These are phyloP conservation scores for Chelonoidis abingdonii DNA, from an alignment of 2,113 vertebrate genomes.

Conservation along the genomic window DNA sequence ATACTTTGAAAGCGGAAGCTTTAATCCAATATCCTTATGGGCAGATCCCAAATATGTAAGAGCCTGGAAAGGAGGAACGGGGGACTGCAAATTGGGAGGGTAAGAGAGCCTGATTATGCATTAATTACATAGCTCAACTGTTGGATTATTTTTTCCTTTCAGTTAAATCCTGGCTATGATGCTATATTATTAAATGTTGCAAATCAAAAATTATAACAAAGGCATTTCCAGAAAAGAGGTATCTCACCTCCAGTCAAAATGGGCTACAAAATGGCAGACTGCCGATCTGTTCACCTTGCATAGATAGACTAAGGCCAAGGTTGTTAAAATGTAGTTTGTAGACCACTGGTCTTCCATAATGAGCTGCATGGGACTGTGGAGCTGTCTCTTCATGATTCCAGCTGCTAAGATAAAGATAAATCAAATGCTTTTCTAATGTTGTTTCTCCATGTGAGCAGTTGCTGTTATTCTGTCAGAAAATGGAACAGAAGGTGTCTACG, in stretches of 20 bases:
- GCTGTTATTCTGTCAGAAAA: neutral
- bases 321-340: neutral
- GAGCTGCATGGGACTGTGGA: neutral
- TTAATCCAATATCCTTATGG: conserved; percentile 87
- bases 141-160: neutral
- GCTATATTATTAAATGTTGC: neutral
- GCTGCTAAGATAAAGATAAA: neutral
- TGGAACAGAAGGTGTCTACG: neutral
- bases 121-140: neutral
- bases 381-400: neutral
- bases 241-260: neutral
- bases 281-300: neutral
- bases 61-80: conserved; percentile 92
- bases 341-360: neutral
- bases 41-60: conserved; percentile 89
- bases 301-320: neutral
- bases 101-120: conserved; percentile 62
- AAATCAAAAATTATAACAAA: rapidly evolving
- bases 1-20: conserved; percentile 84
- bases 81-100: conserved; percentile 95
- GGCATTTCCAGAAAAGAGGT: neutral
- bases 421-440: neutral
- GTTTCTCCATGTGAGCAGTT: neutral
- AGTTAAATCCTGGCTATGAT: neutral
- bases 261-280: neutral